Conservation (phyloP, 2,797 vertebrate species). For the Alectoris magna region DNA sequence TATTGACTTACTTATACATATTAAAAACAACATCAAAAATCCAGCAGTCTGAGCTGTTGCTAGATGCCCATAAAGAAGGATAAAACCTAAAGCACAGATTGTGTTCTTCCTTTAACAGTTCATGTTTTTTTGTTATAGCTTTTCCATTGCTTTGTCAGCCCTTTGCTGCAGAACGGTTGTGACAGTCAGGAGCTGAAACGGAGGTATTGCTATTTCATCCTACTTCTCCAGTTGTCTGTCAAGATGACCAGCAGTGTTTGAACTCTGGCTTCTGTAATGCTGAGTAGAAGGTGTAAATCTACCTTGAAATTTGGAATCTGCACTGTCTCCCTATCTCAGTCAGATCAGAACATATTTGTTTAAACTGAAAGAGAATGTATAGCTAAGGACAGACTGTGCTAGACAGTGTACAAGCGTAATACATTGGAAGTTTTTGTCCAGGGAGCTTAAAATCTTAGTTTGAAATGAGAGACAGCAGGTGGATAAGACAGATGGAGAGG, state of each 20-base stretch:
- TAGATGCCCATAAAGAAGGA: background rate
- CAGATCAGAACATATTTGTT: background rate
- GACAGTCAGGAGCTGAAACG: background rate
- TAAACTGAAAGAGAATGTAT: background rate
- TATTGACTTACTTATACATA: too few relatives aligned
- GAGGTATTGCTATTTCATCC: background rate
- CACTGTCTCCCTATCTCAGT: background rate
- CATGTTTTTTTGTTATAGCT: background rate
- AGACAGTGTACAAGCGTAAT: slow-evolving; percentile 32
- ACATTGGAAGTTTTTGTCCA: slow-evolving; percentile 46
- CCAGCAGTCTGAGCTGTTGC: background rate
- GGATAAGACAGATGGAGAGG: slow-evolving; percentile 66
- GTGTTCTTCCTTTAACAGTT: background rate
- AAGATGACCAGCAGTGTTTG: background rate
- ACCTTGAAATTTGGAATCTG: background rate
- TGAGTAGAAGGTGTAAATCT: background rate
- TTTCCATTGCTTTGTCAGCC: background rate
- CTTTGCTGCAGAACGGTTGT: background rate
- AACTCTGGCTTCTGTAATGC: background rate
- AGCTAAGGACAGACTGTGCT: slow-evolving; percentile 17
- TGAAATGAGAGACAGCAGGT: slow-evolving; percentile 61
- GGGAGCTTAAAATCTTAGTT: slow-evolving; percentile 51
- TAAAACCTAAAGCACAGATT: background rate
- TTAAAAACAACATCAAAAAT: background rate
- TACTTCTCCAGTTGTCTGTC: background rate